These are phyloP conservation scores for Setophaga kirtlandii DNA, from an alignment of 2,113 vertebrate genomes.

Conservation along the genomic window DNA sequence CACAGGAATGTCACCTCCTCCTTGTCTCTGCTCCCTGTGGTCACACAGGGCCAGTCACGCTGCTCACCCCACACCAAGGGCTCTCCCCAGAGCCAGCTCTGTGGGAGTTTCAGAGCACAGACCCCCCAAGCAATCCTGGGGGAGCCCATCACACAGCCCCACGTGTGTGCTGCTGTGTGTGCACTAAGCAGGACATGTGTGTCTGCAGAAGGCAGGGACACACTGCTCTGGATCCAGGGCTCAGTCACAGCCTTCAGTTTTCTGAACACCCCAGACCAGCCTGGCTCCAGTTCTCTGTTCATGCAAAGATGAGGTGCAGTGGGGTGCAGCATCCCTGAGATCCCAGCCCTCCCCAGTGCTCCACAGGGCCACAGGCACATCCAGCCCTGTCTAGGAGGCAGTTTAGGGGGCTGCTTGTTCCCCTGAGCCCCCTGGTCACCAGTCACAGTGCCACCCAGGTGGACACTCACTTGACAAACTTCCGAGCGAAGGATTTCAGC, in stretches of 20 bases:
- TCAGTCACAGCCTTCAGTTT: background rate
- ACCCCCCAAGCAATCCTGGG: fast-evolving
- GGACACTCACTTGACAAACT: slow-evolving; percentile 92
- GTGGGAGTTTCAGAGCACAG: fast-evolving
- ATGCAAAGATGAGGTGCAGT: fast-evolving
- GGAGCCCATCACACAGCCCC: background rate
- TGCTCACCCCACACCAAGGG: background rate
- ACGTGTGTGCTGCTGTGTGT: fast-evolving
- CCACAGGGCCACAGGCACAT: background rate
- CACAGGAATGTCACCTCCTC: background rate
- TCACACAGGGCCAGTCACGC: background rate
- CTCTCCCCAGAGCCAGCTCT: background rate
- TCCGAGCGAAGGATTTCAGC: slow-evolving; percentile 94
- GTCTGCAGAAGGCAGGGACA: background rate
- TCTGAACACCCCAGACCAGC: background rate
- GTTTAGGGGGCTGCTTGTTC: background rate
- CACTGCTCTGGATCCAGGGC: background rate
- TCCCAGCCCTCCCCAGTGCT: too few species aligned
- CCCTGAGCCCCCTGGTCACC: background rate
- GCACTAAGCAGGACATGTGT: background rate
- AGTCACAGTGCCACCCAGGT: fast-evolving
- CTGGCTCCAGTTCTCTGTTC: background rate
- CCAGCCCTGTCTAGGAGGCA: background rate
- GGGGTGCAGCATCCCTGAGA: background rate
- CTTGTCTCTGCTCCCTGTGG: background rate